Base-by-base conservation (phyloP, 2,113 vertebrate genomes). In the Alexandromys fortis region DNA sequence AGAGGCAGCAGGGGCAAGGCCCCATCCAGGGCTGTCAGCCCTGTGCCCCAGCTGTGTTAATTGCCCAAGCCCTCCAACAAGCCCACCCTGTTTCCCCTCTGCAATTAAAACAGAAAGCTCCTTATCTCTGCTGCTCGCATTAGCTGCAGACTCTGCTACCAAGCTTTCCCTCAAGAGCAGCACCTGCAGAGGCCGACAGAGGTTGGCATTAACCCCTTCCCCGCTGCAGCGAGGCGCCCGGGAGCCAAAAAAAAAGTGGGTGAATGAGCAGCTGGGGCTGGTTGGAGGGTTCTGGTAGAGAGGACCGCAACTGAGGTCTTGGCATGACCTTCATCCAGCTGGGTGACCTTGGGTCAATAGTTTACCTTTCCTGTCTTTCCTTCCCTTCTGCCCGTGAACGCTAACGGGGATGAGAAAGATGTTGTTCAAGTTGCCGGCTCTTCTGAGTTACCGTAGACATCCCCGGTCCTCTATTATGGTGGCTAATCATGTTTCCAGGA, bases 71-170 rank as follows among this genome's bases (percentile, higher is more conserved):
- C 81, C 93, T 76, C 91, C 95, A 89, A 97, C 97, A 97, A 94
- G 55, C 72, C n/a, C 3, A 76, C 90, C 94, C 96, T 95, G 95
- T 96, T 92, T 95, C 63, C 92, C 30, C 2, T 68, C 95, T 92
- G 94, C 92, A 96, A 49, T 95, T 93, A 90, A 95, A 83, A 97
- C 94, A 97, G 92, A 97, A 93, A 85, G 92, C 92, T 91, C 45
- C 1, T 96, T 92, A 81, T 95, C 94, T 87, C 76, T 79, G 75
- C 61, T 58, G 95, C 72, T 94, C 38, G 81, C 63, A 75, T 90
- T 90, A 83, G 92, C 95, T 73, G 58, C 82, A 90, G 91, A 38
- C 75, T 77, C 77, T 67, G 90, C 94, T 52, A 7, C 68, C 61
- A 97, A 94, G 90, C 90, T 86, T 90, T 86, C 95, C 86, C 89